Conservation (phyloP, 2,797 vertebrate genomes). For the Typhlichthys eigenmanni region DNA sequence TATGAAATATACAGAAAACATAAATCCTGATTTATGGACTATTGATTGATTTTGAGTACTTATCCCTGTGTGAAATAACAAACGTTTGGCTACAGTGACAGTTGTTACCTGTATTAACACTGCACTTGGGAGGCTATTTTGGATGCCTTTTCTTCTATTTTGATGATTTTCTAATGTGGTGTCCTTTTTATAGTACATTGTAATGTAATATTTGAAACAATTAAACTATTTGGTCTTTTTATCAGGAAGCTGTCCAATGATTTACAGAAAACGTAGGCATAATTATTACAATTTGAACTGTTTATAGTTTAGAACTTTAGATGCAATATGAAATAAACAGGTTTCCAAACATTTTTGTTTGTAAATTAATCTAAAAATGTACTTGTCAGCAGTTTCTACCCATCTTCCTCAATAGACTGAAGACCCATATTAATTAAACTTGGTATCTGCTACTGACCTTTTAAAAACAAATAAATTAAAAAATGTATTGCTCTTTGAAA, state of each 20-base stretch:
- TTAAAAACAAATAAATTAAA: too few species aligned
- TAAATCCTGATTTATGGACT: constrained; percentile 10
- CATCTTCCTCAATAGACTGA: too few species aligned
- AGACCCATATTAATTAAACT: too few species aligned
- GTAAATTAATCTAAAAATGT: constrained; percentile 1
- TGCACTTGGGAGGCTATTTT: constrained; percentile 3
- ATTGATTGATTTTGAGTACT: neutral
- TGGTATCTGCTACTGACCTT: too few species aligned
- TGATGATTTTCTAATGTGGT: constrained; percentile 74
- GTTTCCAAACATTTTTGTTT: constrained; percentile 24
- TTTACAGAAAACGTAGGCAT: constrained; percentile 57
- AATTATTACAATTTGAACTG: constrained; percentile 64
- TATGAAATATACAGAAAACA: constrained; percentile 23
- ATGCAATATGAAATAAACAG: constrained; percentile 73
- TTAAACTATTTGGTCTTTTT: constrained; percentile 14
- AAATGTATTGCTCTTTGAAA: too few species aligned
- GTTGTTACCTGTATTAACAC: neutral
- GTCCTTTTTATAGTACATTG: constrained; percentile 64
- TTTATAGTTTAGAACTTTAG: constrained; percentile 74
- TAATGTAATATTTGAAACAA: constrained; percentile 45
- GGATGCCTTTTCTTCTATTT: constrained; percentile 60
- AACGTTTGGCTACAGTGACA: constrained; percentile 14
- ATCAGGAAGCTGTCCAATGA: constrained; percentile 65
- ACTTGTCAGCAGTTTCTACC: too few species aligned
- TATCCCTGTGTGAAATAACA: constrained; percentile 43